Evolutionary conservation across 2,888 invertebrate genomes (phyloP), one percentile per base, ranked within the genome.

Genomic region (Neoscelio sp.): DNA sequence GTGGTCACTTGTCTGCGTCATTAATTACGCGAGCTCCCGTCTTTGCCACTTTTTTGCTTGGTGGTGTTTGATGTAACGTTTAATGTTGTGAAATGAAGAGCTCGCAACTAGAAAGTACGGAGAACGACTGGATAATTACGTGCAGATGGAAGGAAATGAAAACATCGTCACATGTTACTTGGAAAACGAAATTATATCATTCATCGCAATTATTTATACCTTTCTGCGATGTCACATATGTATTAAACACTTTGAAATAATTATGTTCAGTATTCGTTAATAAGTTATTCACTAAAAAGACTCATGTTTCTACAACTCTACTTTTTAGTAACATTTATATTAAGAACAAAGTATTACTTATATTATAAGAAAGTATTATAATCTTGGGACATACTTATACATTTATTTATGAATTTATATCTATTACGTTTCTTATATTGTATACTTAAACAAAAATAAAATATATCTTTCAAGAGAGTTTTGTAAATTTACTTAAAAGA

Each of bases 1-100:
- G 84, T 70, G 80, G 83, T 81, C 81, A 84, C 83, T 86, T 82
- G 82, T 82, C 73, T 82, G 81, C 73, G 79, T 82, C 85, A 86
- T 86, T 85, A 87, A 86, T 84, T 84, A 78, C 54, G 18, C 48
- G 15, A 38, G 26, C 50, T 48, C 67, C 17, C 65, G 58, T 79
- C 75, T 79, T 78, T 74, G 65, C 65, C 58, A 65, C 65, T 70
- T 74, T 79, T 79, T 79, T 70, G 42, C 56, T 33, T 30, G 58
- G 7, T 26, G 52, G 18, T 78, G 65, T 78, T 71, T 71, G 77
- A 78, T 71, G 67, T 65, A 78, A 80, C 60, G 48, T 76, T 80
- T 79, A 79, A 76, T 76, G 76, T 64, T 68, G 68, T 50, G 62
- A 68, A 56, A 75, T 75, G 76, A 75, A 80, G 68, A 73, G 71